phyloP scores from a whole-genome alignment of 2,888 invertebrate species.

The Torymus texanus region DNA sequence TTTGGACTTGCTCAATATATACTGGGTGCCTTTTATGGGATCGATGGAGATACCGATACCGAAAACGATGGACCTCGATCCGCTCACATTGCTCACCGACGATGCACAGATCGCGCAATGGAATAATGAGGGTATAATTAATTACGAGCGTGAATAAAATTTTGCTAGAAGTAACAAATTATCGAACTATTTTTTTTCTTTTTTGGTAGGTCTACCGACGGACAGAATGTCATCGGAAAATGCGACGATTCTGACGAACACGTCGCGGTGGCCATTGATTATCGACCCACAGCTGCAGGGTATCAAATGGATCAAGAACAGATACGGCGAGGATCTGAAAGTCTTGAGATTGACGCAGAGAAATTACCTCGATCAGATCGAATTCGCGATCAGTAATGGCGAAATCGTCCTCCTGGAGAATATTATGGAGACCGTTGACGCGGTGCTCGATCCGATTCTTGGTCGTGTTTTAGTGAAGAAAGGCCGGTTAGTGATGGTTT shows the following conservation, averaged over 20 bases:
- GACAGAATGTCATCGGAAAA: slow-evolving; percentile 97
- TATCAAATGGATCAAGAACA: slow-evolving; percentile 96
- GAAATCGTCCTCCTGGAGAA: slow-evolving; percentile 89
- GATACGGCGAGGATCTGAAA: slow-evolving; percentile 84
- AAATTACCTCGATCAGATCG: slow-evolving; percentile 90
- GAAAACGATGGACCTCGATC: slow-evolving; percentile 86
- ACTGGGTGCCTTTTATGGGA: slow-evolving; percentile 88
- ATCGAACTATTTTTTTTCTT: not conserved
- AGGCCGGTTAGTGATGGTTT: slow-evolving; percentile 78
- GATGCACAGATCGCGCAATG: slow-evolving; percentile 94
- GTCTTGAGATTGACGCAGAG: slow-evolving; percentile 87
- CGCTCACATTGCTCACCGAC: slow-evolving; percentile 90
- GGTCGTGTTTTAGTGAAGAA: slow-evolving; percentile 92
- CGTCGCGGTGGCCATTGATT: slow-evolving; percentile 95
- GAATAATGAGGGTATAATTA: slow-evolving; percentile 90
- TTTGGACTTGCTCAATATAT: slow-evolving; percentile 83
- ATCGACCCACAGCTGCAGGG: slow-evolving; percentile 96
- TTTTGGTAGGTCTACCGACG: slow-evolving; percentile 81
- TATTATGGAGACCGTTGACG: slow-evolving; percentile 91
- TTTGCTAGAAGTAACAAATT: not conserved
- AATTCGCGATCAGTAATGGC: slow-evolving; percentile 85
- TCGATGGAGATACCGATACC: slow-evolving; percentile 85
- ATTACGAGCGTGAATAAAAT: not conserved
- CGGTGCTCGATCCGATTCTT: slow-evolving; percentile 91
- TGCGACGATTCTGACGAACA: slow-evolving; percentile 92